Evolutionary conservation across 2,797 vertebrate species (phyloP).

Genomic region (Enteromius mattozi): DNA sequence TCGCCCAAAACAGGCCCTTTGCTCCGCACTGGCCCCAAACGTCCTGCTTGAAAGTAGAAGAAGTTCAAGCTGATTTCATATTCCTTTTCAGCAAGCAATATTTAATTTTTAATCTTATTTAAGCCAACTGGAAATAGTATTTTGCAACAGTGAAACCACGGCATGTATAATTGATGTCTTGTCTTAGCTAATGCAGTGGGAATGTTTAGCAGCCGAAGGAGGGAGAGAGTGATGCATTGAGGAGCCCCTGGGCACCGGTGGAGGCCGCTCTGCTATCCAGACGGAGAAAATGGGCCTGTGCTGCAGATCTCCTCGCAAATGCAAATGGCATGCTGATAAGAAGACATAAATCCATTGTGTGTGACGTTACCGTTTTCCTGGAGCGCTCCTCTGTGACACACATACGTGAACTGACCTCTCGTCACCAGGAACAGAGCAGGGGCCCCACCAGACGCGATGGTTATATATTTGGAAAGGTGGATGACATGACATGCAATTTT

Average conservation of each 20-base stretch:
- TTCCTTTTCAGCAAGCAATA: constrained; percentile 64
- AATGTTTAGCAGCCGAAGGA: constrained; percentile 56
- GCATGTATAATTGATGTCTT: constrained; percentile 69
- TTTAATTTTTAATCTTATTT: constrained; percentile 71
- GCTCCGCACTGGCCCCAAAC: constrained; percentile 34
- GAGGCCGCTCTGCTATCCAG: constrained; percentile 32
- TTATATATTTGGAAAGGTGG: constrained; percentile 15
- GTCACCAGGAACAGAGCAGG: not conserved
- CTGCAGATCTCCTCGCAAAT: constrained; percentile 59
- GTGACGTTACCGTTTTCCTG: constrained; percentile 34
- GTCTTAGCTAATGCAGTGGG: constrained; percentile 63
- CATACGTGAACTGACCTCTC: constrained; percentile 24
- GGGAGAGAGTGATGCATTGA: constrained; percentile 40
- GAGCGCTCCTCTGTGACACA: constrained; percentile 13
- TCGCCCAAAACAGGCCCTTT: constrained; percentile 42
- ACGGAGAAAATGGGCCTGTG: constrained; percentile 44
- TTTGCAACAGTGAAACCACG: constrained; percentile 69
- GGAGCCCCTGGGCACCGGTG: constrained; percentile 45
- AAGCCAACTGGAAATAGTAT: constrained; percentile 67
- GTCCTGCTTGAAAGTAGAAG: constrained; percentile 56
- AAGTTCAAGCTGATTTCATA: constrained; percentile 60
- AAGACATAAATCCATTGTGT: constrained; percentile 62
- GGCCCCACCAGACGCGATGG: not conserved
- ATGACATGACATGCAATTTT: constrained; percentile 25
- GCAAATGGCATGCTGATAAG: constrained; percentile 67